phyloP scores from a whole-genome alignment of 2,888 invertebrate genomes.

The Spodoptera picta region DNA sequence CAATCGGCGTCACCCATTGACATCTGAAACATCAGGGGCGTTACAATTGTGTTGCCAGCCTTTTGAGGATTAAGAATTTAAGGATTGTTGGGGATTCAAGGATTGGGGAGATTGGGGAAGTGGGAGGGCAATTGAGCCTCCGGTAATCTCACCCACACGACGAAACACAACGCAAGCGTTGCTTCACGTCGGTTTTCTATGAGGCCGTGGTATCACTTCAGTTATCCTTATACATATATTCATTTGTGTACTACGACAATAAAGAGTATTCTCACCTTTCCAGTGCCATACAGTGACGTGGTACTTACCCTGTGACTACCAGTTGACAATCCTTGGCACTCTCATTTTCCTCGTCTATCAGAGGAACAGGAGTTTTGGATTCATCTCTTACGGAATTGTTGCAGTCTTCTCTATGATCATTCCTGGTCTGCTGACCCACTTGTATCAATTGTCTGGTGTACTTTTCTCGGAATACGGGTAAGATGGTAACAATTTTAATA shows the following conservation, averaged over 20 bases:
- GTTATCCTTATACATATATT: too few relatives aligned
- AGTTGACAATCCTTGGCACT: conserved; percentile 49
- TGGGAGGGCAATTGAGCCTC: too few relatives aligned
- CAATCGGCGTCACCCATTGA: too few relatives aligned
- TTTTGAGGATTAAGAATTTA: neutral
- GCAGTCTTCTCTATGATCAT: conserved; percentile 43
- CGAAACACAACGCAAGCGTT: too few relatives aligned
- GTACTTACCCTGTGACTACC: conserved; percentile 56
- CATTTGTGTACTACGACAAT: neutral
- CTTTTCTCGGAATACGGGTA: conserved; percentile 43
- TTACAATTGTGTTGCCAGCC: too few relatives aligned
- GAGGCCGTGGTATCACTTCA: too few relatives aligned
- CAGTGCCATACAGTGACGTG: conserved; percentile 53
- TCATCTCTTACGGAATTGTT: conserved; percentile 10
- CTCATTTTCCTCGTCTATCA: conserved; percentile 46
- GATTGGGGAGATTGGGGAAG: too few relatives aligned
- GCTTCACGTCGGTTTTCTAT: too few relatives aligned
- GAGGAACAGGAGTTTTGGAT: conserved; percentile 23
- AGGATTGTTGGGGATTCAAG: neutral
- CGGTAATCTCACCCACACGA: too few relatives aligned
- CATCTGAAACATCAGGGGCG: too few relatives aligned
- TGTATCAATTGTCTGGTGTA: conserved; percentile 36
- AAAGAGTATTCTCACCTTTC: neutral
- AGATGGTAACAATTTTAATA: neutral
- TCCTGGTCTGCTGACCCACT: conserved; percentile 52